A percentile compares a stretch with the other conserved stretches of the same genome.
phyloP scores from a whole-genome alignment of 2,797 vertebrate species.

The Siniperca scherzeri region DNA sequence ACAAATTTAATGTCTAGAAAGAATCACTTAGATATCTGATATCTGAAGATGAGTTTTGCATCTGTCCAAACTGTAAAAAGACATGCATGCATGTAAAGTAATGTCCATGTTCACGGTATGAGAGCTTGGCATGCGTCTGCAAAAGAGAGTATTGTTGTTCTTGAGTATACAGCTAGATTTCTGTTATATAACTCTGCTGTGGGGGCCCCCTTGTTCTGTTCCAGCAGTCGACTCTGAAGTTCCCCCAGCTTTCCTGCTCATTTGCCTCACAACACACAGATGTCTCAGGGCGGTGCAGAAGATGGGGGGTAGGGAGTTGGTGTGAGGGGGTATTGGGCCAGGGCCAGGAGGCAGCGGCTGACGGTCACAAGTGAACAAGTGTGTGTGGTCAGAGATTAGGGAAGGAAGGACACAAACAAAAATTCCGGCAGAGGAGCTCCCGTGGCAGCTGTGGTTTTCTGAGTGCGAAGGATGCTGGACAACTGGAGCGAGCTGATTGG shows the following conservation, averaged over 20 bases:
- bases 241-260: constrained; percentile 71
- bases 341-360: constrained; percentile 72
- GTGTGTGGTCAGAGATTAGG: constrained; percentile 78
- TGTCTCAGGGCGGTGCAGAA: constrained; percentile 65
- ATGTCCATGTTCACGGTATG: constrained; percentile 48
- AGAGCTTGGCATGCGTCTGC: constrained; percentile 46
- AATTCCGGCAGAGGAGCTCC: constrained; percentile 82
- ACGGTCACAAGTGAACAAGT: constrained; percentile 81
- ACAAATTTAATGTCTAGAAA: constrained; percentile 71
- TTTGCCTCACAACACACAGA: constrained; percentile 74
- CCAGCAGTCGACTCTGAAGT: constrained; percentile 71
- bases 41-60: constrained; percentile 44
- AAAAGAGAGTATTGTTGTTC: constrained; percentile 59
- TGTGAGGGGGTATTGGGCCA: constrained; percentile 18
- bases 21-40: constrained; percentile 41
- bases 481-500: constrained; percentile 89
- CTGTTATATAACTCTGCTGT: constrained; percentile 76
- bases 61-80: constrained; percentile 35
- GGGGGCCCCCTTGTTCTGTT: constrained; percentile 73
- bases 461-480: constrained; percentile 87
- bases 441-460: constrained; percentile 83
- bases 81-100: constrained; percentile 43
- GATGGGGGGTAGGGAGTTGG: constrained; percentile 17
- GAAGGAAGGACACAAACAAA: constrained; percentile 78
- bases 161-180: constrained; percentile 53